Evolutionary conservation across 2,113 vertebrate species (phyloP).

Genomic region (Saccopteryx bilineata): DNA sequence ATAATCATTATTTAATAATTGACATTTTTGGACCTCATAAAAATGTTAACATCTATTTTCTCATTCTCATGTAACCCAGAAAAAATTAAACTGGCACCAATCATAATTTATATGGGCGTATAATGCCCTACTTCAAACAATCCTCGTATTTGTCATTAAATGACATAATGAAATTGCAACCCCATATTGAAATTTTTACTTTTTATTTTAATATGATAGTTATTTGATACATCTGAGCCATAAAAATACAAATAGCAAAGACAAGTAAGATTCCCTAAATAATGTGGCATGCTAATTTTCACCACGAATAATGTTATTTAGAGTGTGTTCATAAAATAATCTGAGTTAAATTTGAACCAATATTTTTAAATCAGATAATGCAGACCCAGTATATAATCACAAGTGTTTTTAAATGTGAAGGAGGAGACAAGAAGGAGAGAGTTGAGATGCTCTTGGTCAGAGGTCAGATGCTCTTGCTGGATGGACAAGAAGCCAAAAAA

Average conservation of each 20-base stretch:
- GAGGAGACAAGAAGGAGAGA: background rate
- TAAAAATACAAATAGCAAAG: background rate
- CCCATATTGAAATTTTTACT: conserved; percentile 8
- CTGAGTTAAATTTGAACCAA: background rate
- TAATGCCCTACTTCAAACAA: conserved; percentile 36
- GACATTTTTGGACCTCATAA: conserved; percentile 74
- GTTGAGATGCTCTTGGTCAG: no score
- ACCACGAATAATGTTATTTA: background rate
- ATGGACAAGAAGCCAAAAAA: background rate
- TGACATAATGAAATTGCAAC: conserved; percentile 5
- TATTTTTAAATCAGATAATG: background rate
- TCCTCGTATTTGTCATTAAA: conserved; percentile 44
- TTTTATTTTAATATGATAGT: background rate
- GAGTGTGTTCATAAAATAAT: background rate
- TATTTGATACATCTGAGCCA: background rate
- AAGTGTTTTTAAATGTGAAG: background rate
- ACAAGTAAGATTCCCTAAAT: background rate
- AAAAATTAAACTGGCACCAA: conserved; percentile 61
- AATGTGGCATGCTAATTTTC: conserved; percentile 5
- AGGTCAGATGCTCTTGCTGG: background rate
- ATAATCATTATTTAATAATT: conserved; percentile 78
- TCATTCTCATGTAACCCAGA: conserved; percentile 59
- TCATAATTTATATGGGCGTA: conserved; percentile 43
- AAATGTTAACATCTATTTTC: conserved; percentile 79
- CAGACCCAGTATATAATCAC: background rate